These are phyloP conservation scores for Cheilosia pagana DNA, from an alignment of 2,888 invertebrate genomes.

Conservation along the genomic window DNA sequence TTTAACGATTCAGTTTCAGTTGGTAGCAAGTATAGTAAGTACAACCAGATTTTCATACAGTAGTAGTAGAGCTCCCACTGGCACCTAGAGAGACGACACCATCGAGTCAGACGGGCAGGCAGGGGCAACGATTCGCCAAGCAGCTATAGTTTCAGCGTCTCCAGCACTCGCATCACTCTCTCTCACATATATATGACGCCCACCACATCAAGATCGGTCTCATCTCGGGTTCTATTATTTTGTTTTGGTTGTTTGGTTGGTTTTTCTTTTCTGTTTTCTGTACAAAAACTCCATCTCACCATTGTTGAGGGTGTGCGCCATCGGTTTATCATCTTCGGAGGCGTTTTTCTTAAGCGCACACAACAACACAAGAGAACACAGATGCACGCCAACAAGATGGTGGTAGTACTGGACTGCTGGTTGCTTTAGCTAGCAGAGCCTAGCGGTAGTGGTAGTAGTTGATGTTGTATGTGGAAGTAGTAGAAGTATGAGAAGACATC, in stretches of 20 bases:
- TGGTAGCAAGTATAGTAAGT: slow-evolving; percentile 67
- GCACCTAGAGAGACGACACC: slow-evolving; percentile 59
- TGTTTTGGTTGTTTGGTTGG: slow-evolving; percentile 13
- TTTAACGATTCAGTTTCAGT: slow-evolving; percentile 62
- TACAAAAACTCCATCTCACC: slow-evolving; percentile 70
- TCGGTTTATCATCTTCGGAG: slow-evolving; percentile 43
- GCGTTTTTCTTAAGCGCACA: slow-evolving; percentile 63
- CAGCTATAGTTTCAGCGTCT: slow-evolving; percentile 54
- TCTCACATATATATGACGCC: slow-evolving; percentile 7
- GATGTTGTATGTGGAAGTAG: slow-evolving; percentile 75
- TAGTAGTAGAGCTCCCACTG: slow-evolving; percentile 67
- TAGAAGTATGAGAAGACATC: slow-evolving; percentile 75
- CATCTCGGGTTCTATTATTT: slow-evolving; percentile 39
- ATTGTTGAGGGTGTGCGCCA: slow-evolving; percentile 48
- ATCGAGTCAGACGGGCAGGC: slow-evolving; percentile 63
- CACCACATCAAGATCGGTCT: slow-evolving; percentile 47
- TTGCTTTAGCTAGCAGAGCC: slow-evolving; percentile 67
- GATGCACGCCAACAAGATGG: slow-evolving; percentile 69
- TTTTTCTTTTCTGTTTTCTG: slow-evolving; percentile 27
- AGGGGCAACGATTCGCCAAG: slow-evolving; percentile 39
- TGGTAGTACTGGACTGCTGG: slow-evolving; percentile 62
- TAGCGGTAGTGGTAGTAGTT: slow-evolving; percentile 69
- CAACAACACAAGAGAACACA: slow-evolving; percentile 66
- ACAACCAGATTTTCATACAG: slow-evolving; percentile 74
- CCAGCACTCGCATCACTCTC: slow-evolving; percentile 53